These are phyloP conservation scores for Timema podura DNA, from an alignment of 2,888 invertebrate species.

Conservation along the genomic window DNA sequence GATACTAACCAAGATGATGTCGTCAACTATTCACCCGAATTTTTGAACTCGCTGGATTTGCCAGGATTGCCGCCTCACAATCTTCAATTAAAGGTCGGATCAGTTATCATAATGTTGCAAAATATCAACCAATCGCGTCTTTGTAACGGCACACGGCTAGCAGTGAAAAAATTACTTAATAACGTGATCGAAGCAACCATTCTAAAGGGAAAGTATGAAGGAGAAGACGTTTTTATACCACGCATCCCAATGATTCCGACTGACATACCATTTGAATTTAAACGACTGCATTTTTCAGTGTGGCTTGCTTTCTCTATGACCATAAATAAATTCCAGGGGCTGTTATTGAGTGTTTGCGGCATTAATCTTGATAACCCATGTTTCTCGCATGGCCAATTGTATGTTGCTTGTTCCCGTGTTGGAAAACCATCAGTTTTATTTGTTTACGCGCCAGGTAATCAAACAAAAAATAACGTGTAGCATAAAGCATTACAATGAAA, in stretches of 20 bases:
- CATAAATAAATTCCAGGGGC: no score
- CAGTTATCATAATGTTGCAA: neutral
- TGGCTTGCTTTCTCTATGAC: no score
- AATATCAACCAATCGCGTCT: conserved; percentile 5
- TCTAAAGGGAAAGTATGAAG: neutral
- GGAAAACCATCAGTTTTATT: no score
- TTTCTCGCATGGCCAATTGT: no score
- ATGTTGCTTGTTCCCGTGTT: no score
- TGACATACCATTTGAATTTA: no score
- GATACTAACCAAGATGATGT: conserved; percentile 5
- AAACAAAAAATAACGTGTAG: no score
- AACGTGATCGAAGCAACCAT: neutral
- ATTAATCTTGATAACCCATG: no score
- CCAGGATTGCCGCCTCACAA: neutral
- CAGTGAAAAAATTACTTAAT: neutral
- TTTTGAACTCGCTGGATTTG: conserved; percentile 2
- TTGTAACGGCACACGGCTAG: neutral
- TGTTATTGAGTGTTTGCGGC: no score
- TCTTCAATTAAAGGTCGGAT: neutral
- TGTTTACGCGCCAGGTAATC: no score
- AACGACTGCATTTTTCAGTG: no score
- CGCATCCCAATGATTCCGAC: conserved; percentile 1
- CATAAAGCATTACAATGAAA: no score
- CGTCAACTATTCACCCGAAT: neutral
- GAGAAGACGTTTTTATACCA: neutral